Conservation (phyloP, 2,888 invertebrate genomes). For the Erannis defoliaria region DNA sequence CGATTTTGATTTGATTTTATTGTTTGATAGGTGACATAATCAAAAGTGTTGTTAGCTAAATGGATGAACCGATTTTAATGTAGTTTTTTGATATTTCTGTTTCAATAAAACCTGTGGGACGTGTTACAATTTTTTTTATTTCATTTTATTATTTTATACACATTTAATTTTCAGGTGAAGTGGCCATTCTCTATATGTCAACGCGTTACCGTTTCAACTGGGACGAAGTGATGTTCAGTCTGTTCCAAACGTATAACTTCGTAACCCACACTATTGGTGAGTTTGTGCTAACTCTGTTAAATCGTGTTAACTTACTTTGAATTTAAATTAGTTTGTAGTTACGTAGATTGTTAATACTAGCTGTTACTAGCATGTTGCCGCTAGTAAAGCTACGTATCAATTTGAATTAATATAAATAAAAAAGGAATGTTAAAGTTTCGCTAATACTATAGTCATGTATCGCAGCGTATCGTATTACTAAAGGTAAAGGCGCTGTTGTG, state of each 20-base stretch:
- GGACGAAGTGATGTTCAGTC: conserved; percentile 77
- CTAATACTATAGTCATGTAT: too few species aligned
- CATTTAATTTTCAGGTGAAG: conserved; percentile 76
- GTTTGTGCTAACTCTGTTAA: conserved; percentile 6
- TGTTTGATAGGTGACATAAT: too few species aligned
- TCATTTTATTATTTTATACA: not conserved
- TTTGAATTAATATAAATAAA: too few species aligned
- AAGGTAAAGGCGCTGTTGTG: too few species aligned
- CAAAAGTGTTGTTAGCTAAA: too few species aligned
- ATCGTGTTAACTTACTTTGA: conserved; percentile 15
- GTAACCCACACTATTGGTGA: conserved; percentile 65
- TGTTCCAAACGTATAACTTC: conserved; percentile 79
- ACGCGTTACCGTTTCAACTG: conserved; percentile 79
- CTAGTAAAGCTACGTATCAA: not conserved
- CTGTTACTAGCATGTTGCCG: not conserved
- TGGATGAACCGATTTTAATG: too few species aligned
- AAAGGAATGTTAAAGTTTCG: too few species aligned
- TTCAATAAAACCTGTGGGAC: too few species aligned
- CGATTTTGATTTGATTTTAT: too few species aligned
- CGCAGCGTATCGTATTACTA: too few species aligned
- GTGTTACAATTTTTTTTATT: not conserved
- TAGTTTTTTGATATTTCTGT: too few species aligned
- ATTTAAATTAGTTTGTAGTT: conserved; percentile 20
- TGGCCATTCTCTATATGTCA: conserved; percentile 72
- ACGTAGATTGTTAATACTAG: not conserved